A percentile compares a stretch with the other conserved stretches of the same genome.
Conservation (phyloP, 2,113 vertebrate species). For the Agelaius phoeniceus region DNA sequence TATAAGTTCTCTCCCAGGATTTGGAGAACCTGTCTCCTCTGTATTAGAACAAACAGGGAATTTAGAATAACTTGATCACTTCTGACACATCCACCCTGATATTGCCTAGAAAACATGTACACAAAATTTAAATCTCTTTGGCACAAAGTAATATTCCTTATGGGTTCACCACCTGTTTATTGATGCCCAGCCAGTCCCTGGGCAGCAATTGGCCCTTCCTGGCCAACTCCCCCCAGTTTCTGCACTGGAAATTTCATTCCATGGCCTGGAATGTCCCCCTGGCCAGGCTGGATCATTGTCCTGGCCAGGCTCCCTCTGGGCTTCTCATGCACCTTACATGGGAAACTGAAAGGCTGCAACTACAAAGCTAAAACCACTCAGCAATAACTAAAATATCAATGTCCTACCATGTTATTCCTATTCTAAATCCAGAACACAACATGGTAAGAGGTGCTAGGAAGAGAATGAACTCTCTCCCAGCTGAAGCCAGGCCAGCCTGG, state of each 20-base stretch:
- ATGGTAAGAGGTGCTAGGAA: not conserved
- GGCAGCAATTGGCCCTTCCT: not conserved
- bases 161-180: not conserved
- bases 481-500: not conserved
- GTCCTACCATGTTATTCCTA: too few species aligned
- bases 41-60: not conserved
- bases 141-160: not conserved
- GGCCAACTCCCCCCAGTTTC: not conserved
- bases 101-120: not conserved
- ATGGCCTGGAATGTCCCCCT: not conserved
- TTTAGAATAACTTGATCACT: not conserved
- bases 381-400: not conserved
- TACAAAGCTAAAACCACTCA: not conserved
- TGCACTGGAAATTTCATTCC: not conserved
- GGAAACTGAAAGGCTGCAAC: not conserved
- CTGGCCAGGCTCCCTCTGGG: not conserved
- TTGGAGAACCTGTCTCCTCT: not conserved
- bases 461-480: not conserved
- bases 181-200: not conserved
- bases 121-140: not conserved
- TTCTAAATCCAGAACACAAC: not conserved
- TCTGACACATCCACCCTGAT: not conserved
- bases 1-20: not conserved
- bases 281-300: not conserved
- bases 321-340: not conserved